A percentile compares a stretch with the other conserved stretches of the same genome.
These are phyloP conservation scores for Trinectes maculatus DNA, from an alignment of 2,113 vertebrate genomes.

Conservation along the genomic window DNA sequence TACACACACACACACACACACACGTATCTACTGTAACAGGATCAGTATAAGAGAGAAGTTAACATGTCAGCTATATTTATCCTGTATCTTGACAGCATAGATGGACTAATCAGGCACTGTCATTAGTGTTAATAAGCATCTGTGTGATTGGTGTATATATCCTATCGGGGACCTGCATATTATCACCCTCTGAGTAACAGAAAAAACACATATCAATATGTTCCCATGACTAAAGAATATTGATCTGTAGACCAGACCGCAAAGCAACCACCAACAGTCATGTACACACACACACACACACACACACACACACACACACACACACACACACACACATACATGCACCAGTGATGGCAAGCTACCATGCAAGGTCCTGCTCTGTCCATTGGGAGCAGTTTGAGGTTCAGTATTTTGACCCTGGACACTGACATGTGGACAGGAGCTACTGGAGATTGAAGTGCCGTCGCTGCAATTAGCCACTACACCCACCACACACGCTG, in stretches of 20 bases:
- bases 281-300: background rate
- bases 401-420: background rate
- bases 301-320: background rate
- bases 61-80: no score
- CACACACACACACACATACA: background rate
- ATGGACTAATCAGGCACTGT: background rate
- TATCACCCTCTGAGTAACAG: background rate
- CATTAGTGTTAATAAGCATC: background rate
- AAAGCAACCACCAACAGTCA: background rate
- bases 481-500: background rate
- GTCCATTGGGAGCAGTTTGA: background rate
- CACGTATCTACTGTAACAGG: no score
- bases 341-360: background rate
- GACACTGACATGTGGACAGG: background rate
- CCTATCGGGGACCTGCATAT: background rate
- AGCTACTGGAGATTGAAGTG: background rate
- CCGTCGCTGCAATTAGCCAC: background rate
- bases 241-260: background rate
- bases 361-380: background rate
- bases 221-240: background rate
- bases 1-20: no score
- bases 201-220: background rate
- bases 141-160: background rate
- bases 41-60: no score
- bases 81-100: no score